phyloP scores from a whole-genome alignment of 1,140 invertebrate species.

The Calosoma granatense region DNA sequence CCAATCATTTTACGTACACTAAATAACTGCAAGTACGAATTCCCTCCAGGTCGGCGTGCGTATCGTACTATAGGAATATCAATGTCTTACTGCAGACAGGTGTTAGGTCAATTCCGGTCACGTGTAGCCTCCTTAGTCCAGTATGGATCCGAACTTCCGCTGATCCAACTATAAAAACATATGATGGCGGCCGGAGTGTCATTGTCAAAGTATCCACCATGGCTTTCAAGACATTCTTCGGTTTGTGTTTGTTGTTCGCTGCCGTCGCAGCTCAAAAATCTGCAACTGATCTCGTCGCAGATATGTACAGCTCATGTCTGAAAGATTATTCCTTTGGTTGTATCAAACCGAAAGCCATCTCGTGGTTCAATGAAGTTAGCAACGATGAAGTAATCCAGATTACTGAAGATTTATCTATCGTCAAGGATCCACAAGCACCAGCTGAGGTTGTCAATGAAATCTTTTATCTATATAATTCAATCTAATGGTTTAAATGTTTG shows the following conservation, averaged over 20 bases:
- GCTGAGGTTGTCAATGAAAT: constrained; percentile 25
- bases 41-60: not conserved
- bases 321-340: constrained; percentile 53
- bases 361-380: constrained; percentile 55
- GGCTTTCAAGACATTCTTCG: constrained; percentile 11
- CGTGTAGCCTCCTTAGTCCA: constrained; percentile 29
- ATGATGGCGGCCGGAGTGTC: constrained; percentile 11
- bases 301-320: constrained; percentile 52
- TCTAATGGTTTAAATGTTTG: constrained; percentile 12
- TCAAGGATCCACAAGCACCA: constrained; percentile 42
- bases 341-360: constrained; percentile 62
- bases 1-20: not conserved
- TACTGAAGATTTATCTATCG: constrained; percentile 59
- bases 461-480: not conserved
- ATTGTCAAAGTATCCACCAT: constrained; percentile 20
- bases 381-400: constrained; percentile 57
- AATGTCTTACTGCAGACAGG: not conserved
- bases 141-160: constrained; percentile 34
- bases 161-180: constrained; percentile 23
- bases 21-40: not conserved
- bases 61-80: not conserved
- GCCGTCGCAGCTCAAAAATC: constrained; percentile 28
- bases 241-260: constrained; percentile 16
- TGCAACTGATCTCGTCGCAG: constrained; percentile 45
- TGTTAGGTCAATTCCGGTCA: constrained; percentile 23